Evolutionary conservation across 1,140 invertebrate species (phyloP).

Genomic region (Onthophagus taurus): DNA sequence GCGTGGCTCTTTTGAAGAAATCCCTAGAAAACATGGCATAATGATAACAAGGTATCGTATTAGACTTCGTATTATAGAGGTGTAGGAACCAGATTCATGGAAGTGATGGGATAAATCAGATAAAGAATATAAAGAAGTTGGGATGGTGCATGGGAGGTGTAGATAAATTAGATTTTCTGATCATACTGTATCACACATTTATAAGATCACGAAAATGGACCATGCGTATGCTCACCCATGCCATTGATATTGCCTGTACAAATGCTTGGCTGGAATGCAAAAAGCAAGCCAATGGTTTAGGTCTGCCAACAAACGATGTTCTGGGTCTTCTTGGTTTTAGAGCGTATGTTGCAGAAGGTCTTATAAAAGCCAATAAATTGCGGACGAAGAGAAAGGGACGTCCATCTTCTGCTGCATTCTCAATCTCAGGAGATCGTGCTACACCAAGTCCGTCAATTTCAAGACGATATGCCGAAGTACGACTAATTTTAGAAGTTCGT

Average conservation of each 20-base stretch:
- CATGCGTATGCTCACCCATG: conserved; percentile 28
- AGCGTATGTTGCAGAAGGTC: conserved; percentile 8
- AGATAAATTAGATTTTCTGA: conserved; percentile 29
- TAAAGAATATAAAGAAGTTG: conserved; percentile 24
- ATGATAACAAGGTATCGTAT: background rate
- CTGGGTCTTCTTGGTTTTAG: conserved; percentile 14
- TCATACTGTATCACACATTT: conserved; percentile 24
- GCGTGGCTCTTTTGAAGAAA: conserved; percentile 11
- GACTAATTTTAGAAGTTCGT: conserved; percentile 10
- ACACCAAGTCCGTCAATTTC: background rate
- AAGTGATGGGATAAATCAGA: conserved; percentile 11
- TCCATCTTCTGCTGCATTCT: background rate
- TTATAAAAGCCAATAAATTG: background rate
- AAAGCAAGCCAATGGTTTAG: conserved; percentile 13
- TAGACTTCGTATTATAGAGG: background rate
- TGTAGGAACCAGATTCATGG: conserved; percentile 9
- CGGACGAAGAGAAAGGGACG: background rate
- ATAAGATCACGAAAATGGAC: conserved; percentile 32
- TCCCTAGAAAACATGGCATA: conserved; percentile 8
- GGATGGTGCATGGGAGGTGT: conserved; percentile 35
- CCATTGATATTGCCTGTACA: conserved; percentile 23
- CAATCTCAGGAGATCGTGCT: background rate
- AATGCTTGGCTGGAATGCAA: conserved; percentile 30
- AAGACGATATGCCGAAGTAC: conserved; percentile 5
- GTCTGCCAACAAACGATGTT: conserved; percentile 14